Evolutionary conservation across 2,797 vertebrate genomes (phyloP).

Genomic region (Dryobates pubescens): DNA sequence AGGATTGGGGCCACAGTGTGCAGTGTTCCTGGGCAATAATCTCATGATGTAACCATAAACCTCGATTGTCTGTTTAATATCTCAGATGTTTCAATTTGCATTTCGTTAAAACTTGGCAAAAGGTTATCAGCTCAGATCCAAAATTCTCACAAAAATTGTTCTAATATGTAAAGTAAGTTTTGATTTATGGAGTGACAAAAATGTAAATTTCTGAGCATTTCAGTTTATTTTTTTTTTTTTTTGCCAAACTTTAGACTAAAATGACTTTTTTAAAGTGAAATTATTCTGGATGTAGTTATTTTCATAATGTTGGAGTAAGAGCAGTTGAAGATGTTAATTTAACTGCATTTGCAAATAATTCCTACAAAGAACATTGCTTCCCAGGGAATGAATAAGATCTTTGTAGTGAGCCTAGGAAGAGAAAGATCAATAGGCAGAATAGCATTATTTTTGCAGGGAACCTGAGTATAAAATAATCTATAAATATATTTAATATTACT

Average conservation of each 20-base stretch:
- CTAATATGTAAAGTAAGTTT: conserved; percentile 86
- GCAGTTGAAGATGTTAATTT: conserved; percentile 53
- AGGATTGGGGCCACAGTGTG: conserved; percentile 48
- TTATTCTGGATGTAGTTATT: conserved; percentile 60
- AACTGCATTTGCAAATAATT: conserved; percentile 54
- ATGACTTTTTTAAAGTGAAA: conserved; percentile 65
- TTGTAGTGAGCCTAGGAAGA: background rate
- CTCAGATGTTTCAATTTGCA: conserved; percentile 87
- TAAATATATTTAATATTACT: background rate
- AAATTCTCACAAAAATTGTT: conserved; percentile 78
- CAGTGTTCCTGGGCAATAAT: conserved; percentile 72
- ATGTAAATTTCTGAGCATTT: conserved; percentile 83
- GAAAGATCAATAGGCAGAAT: background rate
- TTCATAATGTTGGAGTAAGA: conserved; percentile 50
- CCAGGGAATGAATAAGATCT: background rate
- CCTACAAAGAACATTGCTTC: background rate
- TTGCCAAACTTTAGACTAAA: conserved; percentile 81
- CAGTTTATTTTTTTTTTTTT: conserved; percentile 78
- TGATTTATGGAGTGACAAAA: conserved; percentile 88
- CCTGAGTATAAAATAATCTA: background rate
- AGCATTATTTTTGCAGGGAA: background rate
- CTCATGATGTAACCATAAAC: conserved; percentile 78
- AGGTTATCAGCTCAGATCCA: conserved; percentile 82
- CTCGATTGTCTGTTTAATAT: conserved; percentile 80
- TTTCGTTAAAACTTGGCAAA: conserved; percentile 84